Evolutionary conservation across 2,888 invertebrate genomes (phyloP).

Genomic region (Eurois occulta): DNA sequence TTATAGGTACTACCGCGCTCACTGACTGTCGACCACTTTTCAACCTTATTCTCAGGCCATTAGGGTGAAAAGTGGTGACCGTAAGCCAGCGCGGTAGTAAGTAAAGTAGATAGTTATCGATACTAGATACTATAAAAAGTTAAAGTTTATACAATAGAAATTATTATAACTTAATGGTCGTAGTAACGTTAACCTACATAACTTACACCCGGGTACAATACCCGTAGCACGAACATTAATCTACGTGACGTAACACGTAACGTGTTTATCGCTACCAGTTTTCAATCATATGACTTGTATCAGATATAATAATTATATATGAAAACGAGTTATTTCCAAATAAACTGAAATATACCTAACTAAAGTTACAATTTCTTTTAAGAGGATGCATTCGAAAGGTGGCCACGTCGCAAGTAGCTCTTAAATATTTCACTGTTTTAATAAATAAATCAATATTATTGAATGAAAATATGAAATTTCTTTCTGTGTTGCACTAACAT

Average conservation of each 20-base stretch:
- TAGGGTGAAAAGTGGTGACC: not conserved
- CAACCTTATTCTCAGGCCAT: too few species aligned
- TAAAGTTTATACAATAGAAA: conserved; percentile 16
- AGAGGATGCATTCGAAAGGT: not conserved
- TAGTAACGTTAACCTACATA: conserved; percentile 22
- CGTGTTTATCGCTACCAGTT: not conserved
- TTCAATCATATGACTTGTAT: not conserved
- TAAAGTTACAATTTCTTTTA: not conserved
- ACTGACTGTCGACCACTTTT: too few species aligned
- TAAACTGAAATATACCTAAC: not conserved
- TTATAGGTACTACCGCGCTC: not conserved
- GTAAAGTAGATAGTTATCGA: not conserved
- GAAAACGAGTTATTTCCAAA: not conserved
- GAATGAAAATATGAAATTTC: too few species aligned
- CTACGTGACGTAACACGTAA: not conserved
- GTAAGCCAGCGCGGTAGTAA: not conserved
- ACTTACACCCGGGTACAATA: conserved; percentile 6
- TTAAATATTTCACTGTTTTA: too few species aligned
- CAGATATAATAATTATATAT: not conserved
- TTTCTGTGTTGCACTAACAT: too few species aligned
- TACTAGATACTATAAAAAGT: not conserved
- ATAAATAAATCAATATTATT: too few species aligned
- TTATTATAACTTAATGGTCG: not conserved
- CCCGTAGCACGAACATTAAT: conserved; percentile 5
- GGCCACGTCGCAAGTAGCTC: too few species aligned